Conservation (phyloP, 2,888 invertebrate genomes). For the Erannis defoliaria region DNA sequence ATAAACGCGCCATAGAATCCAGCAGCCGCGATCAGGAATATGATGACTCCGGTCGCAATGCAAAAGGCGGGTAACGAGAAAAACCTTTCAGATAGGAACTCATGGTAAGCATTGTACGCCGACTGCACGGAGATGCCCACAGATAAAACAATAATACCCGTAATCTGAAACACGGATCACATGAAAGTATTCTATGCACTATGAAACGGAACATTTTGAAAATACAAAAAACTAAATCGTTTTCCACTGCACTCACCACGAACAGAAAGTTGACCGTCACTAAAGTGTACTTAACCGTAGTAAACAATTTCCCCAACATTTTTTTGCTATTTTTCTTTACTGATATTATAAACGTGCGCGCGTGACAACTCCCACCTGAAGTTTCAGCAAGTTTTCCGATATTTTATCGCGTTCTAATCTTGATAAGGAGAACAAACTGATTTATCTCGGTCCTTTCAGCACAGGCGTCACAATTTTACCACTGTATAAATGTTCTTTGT, state of each 20-base stretch:
- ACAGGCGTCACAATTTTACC: constrained; percentile 31
- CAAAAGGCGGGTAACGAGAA: constrained; percentile 91
- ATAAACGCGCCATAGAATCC: constrained; percentile 96
- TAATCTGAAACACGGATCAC: constrained; percentile 87
- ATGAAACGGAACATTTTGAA: constrained; percentile 1
- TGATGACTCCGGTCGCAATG: constrained; percentile 90
- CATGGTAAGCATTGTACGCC: constrained; percentile 88
- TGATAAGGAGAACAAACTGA: constrained; percentile 81
- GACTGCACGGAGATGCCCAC: constrained; percentile 90
- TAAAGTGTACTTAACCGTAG: constrained; percentile 78
- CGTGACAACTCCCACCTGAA: constrained; percentile 62
- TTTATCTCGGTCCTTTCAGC: constrained; percentile 63
- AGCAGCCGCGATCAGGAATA: constrained; percentile 93
- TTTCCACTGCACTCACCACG: constrained; percentile 62
- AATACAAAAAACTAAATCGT: background rate
- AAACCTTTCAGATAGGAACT: constrained; percentile 89
- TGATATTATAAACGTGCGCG: constrained; percentile 45
- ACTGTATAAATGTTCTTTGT: constrained; percentile 29
- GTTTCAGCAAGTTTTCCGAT: constrained; percentile 66
- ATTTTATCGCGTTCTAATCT: constrained; percentile 80
- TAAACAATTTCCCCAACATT: constrained; percentile 80
- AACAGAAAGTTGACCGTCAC: constrained; percentile 76
- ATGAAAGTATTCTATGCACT: constrained; percentile 35
- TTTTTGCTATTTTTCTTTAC: constrained; percentile 46
- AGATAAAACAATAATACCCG: constrained; percentile 92